Conservation (phyloP, 2,113 vertebrate genomes). For the Burhinus bistriatus region DNA sequence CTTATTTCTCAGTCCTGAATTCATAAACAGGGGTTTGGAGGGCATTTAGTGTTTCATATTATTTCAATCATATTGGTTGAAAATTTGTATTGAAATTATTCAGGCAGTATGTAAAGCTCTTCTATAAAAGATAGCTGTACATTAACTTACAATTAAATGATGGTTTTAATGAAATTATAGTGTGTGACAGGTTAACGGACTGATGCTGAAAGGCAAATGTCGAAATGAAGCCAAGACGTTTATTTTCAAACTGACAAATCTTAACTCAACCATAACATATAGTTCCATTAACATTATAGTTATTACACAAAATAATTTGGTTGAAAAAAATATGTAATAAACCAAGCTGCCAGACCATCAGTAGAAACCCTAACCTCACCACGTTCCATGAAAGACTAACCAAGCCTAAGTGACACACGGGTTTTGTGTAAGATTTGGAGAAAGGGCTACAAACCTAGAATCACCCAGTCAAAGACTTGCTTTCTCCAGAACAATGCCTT, state of each 20-base stretch:
- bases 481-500: background rate
- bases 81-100: constrained; percentile 30
- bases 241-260: constrained; percentile 76
- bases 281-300: constrained; percentile 72
- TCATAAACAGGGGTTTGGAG: background rate
- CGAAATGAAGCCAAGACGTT: constrained; percentile 70
- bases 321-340: constrained; percentile 52
- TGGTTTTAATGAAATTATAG: constrained; percentile 72
- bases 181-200: constrained; percentile 69
- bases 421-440: background rate
- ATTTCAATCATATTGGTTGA: background rate
- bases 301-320: constrained; percentile 71
- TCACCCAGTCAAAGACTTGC: background rate
- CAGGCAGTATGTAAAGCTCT: constrained; percentile 8
- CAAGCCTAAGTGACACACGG: background rate
- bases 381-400: constrained; percentile 66
- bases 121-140: constrained; percentile 16
- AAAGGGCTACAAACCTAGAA: background rate
- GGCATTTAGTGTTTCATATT: background rate
- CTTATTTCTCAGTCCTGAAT: background rate
- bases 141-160: constrained; percentile 72
- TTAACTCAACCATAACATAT: constrained; percentile 72
- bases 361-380: constrained; percentile 9
- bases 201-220: constrained; percentile 73
- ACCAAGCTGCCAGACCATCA: constrained; percentile 39